Evolutionary conservation across 2,797 vertebrate species (phyloP).

Genomic region (Premnoplex brunnescens): DNA sequence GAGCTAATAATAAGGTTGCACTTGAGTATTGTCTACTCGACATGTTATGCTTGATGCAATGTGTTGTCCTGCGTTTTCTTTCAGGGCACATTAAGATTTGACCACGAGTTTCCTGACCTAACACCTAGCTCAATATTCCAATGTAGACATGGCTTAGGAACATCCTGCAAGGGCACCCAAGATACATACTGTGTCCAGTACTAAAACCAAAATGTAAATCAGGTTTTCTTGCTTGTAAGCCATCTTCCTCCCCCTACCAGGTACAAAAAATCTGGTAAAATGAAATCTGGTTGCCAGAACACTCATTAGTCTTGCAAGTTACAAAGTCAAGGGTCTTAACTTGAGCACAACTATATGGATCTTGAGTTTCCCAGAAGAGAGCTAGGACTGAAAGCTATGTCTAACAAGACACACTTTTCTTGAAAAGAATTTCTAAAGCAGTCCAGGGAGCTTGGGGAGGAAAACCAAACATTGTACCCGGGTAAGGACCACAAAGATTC

Average conservation of each 20-base stretch:
- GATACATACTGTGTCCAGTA: neutral
- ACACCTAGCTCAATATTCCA: neutral
- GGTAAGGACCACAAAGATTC: rapidly evolving
- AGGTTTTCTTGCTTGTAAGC: neutral
- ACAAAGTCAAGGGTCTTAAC: neutral
- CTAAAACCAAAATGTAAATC: neutral
- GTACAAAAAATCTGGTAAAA: neutral
- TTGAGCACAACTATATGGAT: neutral
- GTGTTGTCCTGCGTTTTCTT: neutral
- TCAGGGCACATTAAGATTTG: neutral
- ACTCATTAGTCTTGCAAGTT: neutral
- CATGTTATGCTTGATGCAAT: neutral
- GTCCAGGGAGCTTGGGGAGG: neutral
- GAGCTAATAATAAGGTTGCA: neutral
- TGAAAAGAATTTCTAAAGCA: neutral
- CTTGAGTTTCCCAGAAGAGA: neutral
- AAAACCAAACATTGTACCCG: neutral
- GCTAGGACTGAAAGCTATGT: neutral
- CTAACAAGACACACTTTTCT: neutral
- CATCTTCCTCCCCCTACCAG: neutral
- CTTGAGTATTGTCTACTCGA: neutral
- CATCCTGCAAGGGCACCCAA: neutral
- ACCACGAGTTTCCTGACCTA: neutral
- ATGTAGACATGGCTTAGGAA: neutral
- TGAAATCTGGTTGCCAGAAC: neutral